phyloP scores from a whole-genome alignment of 2,113 vertebrate species.

The Ophiodon elongatus region DNA sequence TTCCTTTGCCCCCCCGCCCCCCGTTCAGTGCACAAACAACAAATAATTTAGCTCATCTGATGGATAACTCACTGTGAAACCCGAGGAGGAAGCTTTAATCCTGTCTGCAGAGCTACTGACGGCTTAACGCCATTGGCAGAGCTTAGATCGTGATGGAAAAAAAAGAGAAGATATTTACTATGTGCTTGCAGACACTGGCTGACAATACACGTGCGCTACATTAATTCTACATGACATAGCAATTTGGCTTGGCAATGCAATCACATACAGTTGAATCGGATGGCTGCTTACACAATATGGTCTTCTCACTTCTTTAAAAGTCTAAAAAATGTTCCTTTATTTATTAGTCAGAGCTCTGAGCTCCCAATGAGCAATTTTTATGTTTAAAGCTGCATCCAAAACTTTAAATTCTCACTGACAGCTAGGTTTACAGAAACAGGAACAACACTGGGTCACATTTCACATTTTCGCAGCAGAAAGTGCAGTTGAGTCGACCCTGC shows the following conservation, averaged over 20 bases:
- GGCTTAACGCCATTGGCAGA: conserved; percentile 16
- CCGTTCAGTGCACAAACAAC: conserved; percentile 60
- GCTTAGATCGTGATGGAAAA: neutral
- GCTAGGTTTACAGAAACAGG: conserved; percentile 13
- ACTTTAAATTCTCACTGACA: conserved; percentile 28
- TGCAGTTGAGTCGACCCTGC: neutral
- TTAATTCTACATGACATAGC: neutral
- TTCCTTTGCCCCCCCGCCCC: conserved; percentile 28
- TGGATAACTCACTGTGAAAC: conserved; percentile 55
- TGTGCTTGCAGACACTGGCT: neutral
- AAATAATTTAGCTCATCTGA: conserved; percentile 67
- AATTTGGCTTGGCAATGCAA: neutral
- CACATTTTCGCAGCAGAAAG: conserved; percentile 4
- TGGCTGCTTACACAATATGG: conserved; percentile 3
- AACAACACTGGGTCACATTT: conserved; percentile 19
- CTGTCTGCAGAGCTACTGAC: conserved; percentile 47
- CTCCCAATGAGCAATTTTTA: conserved; percentile 8
- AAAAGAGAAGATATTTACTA: conserved; percentile 1
- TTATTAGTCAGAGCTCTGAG: conserved; percentile 31
- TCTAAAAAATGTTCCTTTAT: conserved; percentile 31
- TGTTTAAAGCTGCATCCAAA: conserved; percentile 12
- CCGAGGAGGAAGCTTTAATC: conserved; percentile 49
- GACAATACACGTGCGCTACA: conserved; percentile 7
- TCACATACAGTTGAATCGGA: conserved; percentile 6
- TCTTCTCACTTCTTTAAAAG: conserved; percentile 34